Conservation (phyloP, 2,113 vertebrate species). For the Oenanthe melanoleuca region DNA sequence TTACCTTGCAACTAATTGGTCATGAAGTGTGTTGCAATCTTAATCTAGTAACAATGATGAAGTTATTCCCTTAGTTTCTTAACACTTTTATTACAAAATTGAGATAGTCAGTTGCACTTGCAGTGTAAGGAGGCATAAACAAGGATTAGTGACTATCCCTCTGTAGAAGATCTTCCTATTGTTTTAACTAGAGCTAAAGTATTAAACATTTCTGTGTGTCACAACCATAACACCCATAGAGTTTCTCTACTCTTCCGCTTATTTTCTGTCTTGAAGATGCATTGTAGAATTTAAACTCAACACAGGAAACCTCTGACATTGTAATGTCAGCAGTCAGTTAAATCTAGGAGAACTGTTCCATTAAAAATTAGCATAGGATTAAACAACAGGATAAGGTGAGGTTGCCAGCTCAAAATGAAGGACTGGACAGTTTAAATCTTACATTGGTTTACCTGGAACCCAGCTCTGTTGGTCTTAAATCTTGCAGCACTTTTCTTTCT, state of each 20-base stretch:
- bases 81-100: neutral
- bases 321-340: neutral
- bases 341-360: neutral
- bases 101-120: neutral
- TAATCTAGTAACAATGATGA: neutral
- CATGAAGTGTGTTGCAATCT: neutral
- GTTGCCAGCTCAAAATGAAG: neutral
- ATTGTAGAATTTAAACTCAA: neutral
- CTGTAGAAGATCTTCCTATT: neutral
- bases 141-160: neutral
- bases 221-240: accelerated
- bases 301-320: neutral
- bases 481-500: neutral
- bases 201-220: neutral
- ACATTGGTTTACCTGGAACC: neutral
- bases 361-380: neutral
- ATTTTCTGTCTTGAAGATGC: neutral
- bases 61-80: neutral
- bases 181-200: neutral
- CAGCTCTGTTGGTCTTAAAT: neutral
- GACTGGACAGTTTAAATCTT: neutral
- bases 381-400: neutral
- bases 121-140: neutral
- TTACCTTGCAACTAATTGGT: neutral
- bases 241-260: neutral